These are phyloP conservation scores for Aproaerema taeniolella DNA, from an alignment of 2,888 invertebrate species.

Conservation along the genomic window DNA sequence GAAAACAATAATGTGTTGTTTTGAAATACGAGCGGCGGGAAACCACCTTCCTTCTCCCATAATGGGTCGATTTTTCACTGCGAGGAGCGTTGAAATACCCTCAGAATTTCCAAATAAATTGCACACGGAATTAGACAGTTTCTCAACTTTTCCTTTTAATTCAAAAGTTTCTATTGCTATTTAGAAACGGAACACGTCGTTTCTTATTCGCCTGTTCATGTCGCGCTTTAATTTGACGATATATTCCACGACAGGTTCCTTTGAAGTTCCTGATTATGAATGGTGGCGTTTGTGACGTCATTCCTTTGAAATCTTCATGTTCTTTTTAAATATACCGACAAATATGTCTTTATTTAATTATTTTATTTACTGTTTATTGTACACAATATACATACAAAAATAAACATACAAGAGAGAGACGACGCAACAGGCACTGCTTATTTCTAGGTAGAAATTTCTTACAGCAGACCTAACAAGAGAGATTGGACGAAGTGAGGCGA, in stretches of 20 bases:
- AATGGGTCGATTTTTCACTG: slow-evolving; percentile 69
- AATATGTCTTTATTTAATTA: too few species aligned
- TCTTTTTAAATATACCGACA: too few species aligned
- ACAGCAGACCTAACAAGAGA: too few species aligned
- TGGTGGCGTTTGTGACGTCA: too few species aligned
- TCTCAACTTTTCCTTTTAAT: slow-evolving; percentile 46
- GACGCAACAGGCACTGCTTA: too few species aligned
- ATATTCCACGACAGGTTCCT: slow-evolving; percentile 1
- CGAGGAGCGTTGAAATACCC: slow-evolving; percentile 52
- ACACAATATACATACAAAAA: too few species aligned
- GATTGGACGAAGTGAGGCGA: too few species aligned
- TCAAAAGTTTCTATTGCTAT: slow-evolving; percentile 25
- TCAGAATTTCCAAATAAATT: slow-evolving; percentile 57
- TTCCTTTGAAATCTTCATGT: too few species aligned
- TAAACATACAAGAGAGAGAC: too few species aligned
- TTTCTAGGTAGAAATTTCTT: too few species aligned
- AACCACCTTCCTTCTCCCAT: slow-evolving; percentile 43
- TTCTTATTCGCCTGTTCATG: background rate
- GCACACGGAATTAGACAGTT: slow-evolving; percentile 44
- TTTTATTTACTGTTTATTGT: too few species aligned
- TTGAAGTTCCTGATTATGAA: slow-evolving; percentile 2
- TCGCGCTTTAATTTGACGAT: background rate
- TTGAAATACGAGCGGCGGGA: slow-evolving; percentile 61
- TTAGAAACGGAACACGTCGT: background rate
- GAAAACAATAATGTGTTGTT: slow-evolving; percentile 73